A percentile compares a stretch with the other conserved stretches of the same genome.
phyloP scores from a whole-genome alignment of 2,888 invertebrate species.

The Hymenopus coronatus region DNA sequence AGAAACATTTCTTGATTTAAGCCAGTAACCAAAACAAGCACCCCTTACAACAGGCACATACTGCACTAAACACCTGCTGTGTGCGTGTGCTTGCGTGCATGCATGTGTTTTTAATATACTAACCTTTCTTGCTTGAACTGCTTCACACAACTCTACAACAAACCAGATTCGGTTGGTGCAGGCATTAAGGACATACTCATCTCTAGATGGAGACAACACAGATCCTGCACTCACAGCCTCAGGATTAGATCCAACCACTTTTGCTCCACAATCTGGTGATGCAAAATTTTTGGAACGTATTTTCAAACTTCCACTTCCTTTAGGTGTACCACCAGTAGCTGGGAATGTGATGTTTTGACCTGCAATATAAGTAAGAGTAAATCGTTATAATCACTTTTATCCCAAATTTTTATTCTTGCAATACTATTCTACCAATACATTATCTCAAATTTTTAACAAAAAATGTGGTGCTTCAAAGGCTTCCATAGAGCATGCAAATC shows the following conservation, averaged over 20 bases:
- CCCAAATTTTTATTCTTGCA: background rate
- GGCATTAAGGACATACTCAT: slow-evolving; percentile 97
- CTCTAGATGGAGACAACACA: slow-evolving; percentile 83
- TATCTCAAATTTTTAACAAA: background rate
- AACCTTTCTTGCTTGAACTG: slow-evolving; percentile 85
- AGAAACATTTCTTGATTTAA: too few species aligned
- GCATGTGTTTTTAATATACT: slow-evolving; percentile 9
- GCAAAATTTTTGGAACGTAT: slow-evolving; percentile 91
- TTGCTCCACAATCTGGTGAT: slow-evolving; percentile 95
- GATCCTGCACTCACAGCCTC: slow-evolving; percentile 86
- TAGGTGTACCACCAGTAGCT: slow-evolving; percentile 54
- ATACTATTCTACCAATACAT: background rate
- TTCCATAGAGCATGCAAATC: background rate
- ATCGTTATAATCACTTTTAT: background rate
- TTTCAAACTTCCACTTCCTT: slow-evolving; percentile 52
- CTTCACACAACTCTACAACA: slow-evolving; percentile 96
- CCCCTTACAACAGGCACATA: too few species aligned
- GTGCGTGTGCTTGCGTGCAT: too few species aligned
- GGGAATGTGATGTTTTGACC: slow-evolving; percentile 64
- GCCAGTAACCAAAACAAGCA: too few species aligned
- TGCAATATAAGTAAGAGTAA: slow-evolving; percentile 34
- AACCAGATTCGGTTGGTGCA: slow-evolving; percentile 94
- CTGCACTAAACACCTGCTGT: too few species aligned
- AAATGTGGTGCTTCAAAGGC: background rate
- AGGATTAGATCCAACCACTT: slow-evolving; percentile 87